Evolutionary conservation across 2,113 vertebrate genomes (phyloP).

Genomic region (Aphyosemion australe): DNA sequence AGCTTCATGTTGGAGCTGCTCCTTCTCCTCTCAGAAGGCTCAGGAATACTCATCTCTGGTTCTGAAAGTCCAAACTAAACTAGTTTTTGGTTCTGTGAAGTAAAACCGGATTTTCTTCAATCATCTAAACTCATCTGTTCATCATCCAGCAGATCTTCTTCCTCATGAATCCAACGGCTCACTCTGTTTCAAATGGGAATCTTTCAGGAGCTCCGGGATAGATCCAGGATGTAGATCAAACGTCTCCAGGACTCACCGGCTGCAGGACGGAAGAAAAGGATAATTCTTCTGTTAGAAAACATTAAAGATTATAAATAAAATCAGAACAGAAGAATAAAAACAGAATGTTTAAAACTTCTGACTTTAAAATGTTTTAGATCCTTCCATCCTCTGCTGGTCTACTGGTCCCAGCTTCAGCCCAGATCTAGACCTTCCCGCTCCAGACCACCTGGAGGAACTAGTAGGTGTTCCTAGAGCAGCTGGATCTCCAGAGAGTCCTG

Average conservation of each 20-base stretch:
- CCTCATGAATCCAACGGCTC: background rate
- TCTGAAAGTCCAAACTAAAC: background rate
- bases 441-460: too few species aligned
- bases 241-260: constrained; percentile 1
- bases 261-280: background rate
- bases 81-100: background rate
- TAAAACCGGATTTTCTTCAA: background rate
- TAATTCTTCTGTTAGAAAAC: too few species aligned
- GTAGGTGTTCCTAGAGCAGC: too few species aligned
- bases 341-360: too few species aligned
- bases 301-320: too few species aligned
- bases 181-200: too few species aligned
- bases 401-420: too few species aligned
- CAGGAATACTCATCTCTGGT: constrained; percentile 54
- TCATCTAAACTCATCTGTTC: background rate
- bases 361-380: too few species aligned
- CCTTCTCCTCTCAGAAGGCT: constrained; percentile 6
- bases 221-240: background rate
- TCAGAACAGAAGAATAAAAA: background rate
- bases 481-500: too few species aligned
- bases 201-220: background rate
- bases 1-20: constrained; percentile 52
- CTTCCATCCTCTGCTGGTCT: too few species aligned
- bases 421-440: too few species aligned
- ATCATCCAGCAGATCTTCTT: background rate